Percentiles rank a stretch among this genome's conserved stretches.
Conservation (phyloP, 2,113 vertebrate genomes). For the Axis porcinus region DNA sequence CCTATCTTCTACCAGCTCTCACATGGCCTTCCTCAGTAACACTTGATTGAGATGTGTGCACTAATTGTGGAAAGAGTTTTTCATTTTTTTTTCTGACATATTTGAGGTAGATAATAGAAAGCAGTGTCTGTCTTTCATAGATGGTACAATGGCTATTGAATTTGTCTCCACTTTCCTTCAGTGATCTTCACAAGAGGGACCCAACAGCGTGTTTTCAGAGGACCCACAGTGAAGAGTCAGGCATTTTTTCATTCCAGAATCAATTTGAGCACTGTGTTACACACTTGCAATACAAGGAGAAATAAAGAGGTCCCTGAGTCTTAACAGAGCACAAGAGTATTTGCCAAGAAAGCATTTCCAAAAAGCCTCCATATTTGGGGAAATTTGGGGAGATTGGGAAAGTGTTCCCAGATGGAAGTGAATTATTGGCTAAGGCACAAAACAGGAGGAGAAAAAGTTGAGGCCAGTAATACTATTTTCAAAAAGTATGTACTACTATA, state of each 20-base stretch:
- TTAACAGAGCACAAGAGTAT: background rate
- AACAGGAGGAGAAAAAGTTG: background rate
- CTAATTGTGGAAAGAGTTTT: background rate
- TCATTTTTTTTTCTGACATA: background rate
- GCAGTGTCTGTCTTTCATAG: background rate
- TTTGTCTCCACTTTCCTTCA: background rate
- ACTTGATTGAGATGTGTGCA: background rate
- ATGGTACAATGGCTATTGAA: background rate
- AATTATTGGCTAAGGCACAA: background rate
- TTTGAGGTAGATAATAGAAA: background rate
- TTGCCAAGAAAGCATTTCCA: background rate
- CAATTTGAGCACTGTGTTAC: background rate
- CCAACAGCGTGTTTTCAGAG: background rate
- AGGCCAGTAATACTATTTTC: background rate
- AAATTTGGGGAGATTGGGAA: background rate
- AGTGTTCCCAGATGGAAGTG: background rate
- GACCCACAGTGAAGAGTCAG: background rate
- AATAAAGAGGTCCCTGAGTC: background rate
- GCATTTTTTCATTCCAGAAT: background rate
- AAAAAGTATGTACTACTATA: background rate
- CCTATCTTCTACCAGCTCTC: background rate
- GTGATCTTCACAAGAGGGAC: background rate
- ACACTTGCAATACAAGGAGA: background rate
- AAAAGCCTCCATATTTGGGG: background rate
- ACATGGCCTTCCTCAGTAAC: background rate